Evolutionary conservation across 2,797 vertebrate species (phyloP), one percentile per base, ranked within the genome.

Genomic region (Delichon dasypus): DNA sequence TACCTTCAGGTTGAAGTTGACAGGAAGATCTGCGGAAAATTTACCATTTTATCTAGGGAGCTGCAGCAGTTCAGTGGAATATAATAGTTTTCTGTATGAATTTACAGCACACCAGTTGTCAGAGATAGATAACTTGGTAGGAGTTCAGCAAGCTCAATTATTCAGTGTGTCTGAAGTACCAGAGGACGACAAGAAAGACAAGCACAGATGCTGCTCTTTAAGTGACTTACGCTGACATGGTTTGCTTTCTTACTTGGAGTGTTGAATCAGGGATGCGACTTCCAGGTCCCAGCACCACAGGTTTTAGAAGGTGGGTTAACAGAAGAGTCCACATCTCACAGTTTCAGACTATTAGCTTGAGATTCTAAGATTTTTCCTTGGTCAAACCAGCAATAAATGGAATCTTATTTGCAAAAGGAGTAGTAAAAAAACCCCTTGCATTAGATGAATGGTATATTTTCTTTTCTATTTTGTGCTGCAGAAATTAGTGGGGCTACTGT

Each of bases 21-120:
- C 90, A 96, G 74, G 60, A 92, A 94, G 93, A 94, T 93, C 92
- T 96, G 91, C 57, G 16, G 82, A 92, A 96, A 97, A 97, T 96
- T 91, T 96, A 85, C 77, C 68, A 44, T 97, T 96, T 97, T 96
- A 93, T 92, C 88, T 78, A 38, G 85, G 89, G 61, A 97, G 61
- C 67, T 91, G 81, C 81, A 93, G 84, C 79, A 93, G 67, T 93
- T 95, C 85, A 68, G 82, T 66, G 79, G 61, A 96, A 92, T 95
- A 71, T 89, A 82, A 90, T 82, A 94, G 77, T 95, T 97, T 96
- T 93, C 34, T 26, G 19, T 77, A 91, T 91, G 85, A 95, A 97
- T 97, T 97, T 97, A 95, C 68, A 95, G 82, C 93, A 85, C 71
- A 88, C 60, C 51, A 66, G 75, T 72, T 7, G 0, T 88, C 71